These are phyloP conservation scores for Physocephala rufipes DNA, from an alignment of 2,888 invertebrate genomes.

Conservation along the genomic window DNA sequence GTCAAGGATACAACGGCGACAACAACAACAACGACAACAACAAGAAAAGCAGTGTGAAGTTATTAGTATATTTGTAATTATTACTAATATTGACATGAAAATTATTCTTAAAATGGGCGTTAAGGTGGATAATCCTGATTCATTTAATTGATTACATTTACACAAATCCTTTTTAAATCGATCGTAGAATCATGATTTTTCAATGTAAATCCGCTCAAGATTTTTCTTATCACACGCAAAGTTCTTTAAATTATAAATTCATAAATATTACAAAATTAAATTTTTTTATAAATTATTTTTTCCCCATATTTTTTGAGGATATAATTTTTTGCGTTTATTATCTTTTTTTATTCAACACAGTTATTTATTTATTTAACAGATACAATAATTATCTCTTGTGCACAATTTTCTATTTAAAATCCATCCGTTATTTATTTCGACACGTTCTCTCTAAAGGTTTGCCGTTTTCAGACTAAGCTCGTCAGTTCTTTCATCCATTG, in stretches of 20 bases:
- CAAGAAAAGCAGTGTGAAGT: constrained; percentile 30
- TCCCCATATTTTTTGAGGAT: background rate
- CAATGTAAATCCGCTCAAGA: background rate
- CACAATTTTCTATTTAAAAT: background rate
- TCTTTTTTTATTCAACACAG: background rate
- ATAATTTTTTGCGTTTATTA: background rate
- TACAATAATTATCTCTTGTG: background rate
- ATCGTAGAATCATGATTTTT: constrained; percentile 7
- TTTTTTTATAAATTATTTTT: background rate
- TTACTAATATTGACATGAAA: no score
- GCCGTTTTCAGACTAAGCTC: constrained; percentile 30
- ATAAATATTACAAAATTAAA: background rate
- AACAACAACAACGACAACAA: constrained; percentile 24
- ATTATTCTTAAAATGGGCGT: constrained; percentile 21
- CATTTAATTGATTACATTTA: background rate
- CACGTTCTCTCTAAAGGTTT: constrained; percentile 5
- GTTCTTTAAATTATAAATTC: no score
- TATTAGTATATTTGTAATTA: no score
- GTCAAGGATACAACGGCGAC: constrained; percentile 34
- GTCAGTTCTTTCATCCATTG: background rate
- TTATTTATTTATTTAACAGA: background rate
- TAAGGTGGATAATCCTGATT: constrained; percentile 19
- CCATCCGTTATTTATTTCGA: background rate
- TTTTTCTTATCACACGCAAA: no score
- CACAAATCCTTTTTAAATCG: background rate